A percentile compares a stretch with the other conserved stretches of the same genome.
Evolutionary conservation across 37 sponge, comb jelly and placozoan species (phyloP).

Genomic region (Lycopodina hypogea): DNA sequence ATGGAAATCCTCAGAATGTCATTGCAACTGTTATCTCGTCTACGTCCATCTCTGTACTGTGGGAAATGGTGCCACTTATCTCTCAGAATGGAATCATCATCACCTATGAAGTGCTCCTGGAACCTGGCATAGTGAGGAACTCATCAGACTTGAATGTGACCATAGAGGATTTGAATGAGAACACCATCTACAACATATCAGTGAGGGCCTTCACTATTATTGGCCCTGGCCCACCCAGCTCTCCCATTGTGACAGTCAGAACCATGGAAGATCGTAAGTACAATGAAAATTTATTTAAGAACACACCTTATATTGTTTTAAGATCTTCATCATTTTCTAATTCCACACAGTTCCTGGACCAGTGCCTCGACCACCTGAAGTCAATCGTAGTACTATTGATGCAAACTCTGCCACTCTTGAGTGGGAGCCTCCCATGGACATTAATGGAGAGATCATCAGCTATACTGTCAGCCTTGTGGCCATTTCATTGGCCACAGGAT

Average conservation of each 20-base stretch:
- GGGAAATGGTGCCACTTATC: conserved; percentile 12
- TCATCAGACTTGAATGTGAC: neutral
- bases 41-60: conserved; percentile 16
- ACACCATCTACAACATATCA: conserved; percentile 14
- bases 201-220: conserved; percentile 34
- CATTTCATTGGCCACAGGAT: neutral
- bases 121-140: neutral
- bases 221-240: conserved; percentile 33
- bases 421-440: conserved; percentile 15
- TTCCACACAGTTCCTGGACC: conserved; percentile 8
- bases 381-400: neutral
- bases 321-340: neutral
- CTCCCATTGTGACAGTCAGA: neutral
- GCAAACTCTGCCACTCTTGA: conserved; percentile 9
- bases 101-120: neutral
- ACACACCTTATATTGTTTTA: neutral
- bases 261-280: conserved; percentile 29
- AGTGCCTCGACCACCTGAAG: conserved; percentile 10
- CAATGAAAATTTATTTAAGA: neutral
- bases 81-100: conserved; percentile 50
- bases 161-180: conserved; percentile 16
- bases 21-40: neutral
- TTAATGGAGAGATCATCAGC: conserved; percentile 19
- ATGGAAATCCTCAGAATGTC: conserved; percentile 13
- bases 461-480: conserved; percentile 29